Base-by-base conservation (phyloP, 2,888 invertebrate genomes). In the Xylota segnis region DNA sequence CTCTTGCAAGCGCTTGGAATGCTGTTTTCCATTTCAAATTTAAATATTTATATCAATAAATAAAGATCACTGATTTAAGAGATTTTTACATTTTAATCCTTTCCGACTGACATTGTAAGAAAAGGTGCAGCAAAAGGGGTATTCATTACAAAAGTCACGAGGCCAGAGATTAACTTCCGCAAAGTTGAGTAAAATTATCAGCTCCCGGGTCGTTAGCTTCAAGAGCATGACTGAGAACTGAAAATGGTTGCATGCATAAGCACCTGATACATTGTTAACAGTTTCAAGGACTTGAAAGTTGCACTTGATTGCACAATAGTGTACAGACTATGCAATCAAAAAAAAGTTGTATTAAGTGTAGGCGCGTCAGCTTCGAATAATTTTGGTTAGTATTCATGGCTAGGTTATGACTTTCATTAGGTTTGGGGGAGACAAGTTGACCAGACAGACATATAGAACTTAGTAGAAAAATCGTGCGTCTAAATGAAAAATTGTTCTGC, bases 261-360 rank as follows among this genome's bases (percentile, higher is more conserved):
- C 43, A 43, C 14, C n/a, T 43, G 43, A 43, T 43, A 37, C 37
- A 9, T 12, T 10, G 37, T 1, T 12, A 37, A 37, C 9, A 7
- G 9, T 40, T 40, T 40, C 40, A 40, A 40, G 40, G n/a, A 40
- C 40, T 40, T n/a, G n/a, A 40, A 40, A 40, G 40, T 40, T 40
- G n/a, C 40, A 40, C n/a, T 40, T 40, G 40, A 40, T 37, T 10
- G 37, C 37, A 9, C 34, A 34, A 34, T 37, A 37, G 10, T 7
- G 10, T 37, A 32, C 3, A 23, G 23, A 3, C 23, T 1, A 23
- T 23, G 23, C 23, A 23, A 3, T 23, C 23, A 23, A 23, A 23
- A 1, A 3, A 1, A 23, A 23, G 3, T 23, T 23, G 23, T 23
- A 3, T 23, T 23, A n/a, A n/a, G 23, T 23, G n/a, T 23, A 23